A percentile compares a stretch with the other conserved stretches of the same genome.
phyloP scores from a whole-genome alignment of 2,113 vertebrate genomes.

The Copsychus sechellarum region DNA sequence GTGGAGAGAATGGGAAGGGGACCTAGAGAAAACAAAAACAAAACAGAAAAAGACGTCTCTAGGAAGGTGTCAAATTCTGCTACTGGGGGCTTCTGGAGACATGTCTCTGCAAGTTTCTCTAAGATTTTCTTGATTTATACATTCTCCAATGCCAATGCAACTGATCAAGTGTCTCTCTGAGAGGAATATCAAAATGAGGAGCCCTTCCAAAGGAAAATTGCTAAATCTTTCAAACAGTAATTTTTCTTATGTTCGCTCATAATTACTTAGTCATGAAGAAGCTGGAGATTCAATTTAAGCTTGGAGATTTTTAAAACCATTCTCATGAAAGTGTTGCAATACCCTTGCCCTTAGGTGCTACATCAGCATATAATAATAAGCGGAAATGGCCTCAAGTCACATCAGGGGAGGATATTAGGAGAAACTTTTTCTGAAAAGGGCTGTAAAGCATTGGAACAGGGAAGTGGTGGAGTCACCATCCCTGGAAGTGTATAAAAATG shows the following conservation, averaged over 20 bases:
- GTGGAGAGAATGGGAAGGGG: background rate
- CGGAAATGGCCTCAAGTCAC: background rate
- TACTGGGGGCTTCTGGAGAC: background rate
- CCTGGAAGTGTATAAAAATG: background rate
- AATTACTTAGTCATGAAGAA: background rate
- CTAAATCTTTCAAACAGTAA: background rate
- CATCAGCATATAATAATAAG: background rate
- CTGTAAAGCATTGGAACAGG: background rate
- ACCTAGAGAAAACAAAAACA: background rate
- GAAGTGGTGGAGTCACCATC: background rate
- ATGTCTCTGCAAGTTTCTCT: background rate
- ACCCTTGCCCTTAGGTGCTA: background rate
- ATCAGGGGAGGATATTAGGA: background rate
- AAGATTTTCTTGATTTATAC: background rate
- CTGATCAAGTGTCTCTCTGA: background rate
- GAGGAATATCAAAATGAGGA: background rate
- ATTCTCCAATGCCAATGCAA: background rate
- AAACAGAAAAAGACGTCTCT: background rate
- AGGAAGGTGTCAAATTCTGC: background rate
- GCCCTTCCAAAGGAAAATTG: background rate
- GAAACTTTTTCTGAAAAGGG: fast-evolving
- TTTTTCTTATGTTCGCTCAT: background rate
- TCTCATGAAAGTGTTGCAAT: background rate
- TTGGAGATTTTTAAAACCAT: background rate
- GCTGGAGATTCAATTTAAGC: background rate